These are phyloP conservation scores for Abscondita cerata DNA, from an alignment of 2,888 invertebrate genomes.

Conservation along the genomic window DNA sequence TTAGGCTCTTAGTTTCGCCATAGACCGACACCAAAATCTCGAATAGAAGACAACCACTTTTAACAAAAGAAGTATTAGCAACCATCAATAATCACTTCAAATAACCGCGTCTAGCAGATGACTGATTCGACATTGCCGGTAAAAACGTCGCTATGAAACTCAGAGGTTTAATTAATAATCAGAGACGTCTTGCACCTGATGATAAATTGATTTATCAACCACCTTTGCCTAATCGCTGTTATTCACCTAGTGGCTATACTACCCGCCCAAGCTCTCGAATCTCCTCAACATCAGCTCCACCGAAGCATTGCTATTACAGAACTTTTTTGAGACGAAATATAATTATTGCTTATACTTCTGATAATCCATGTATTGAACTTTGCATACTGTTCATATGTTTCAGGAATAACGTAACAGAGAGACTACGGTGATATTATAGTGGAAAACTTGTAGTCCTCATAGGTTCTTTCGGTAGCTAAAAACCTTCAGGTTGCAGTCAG, in stretches of 20 bases:
- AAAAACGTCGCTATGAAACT: background rate
- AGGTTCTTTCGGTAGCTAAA: constrained; percentile 1
- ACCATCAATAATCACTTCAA: background rate
- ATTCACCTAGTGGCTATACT: background rate
- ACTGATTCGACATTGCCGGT: background rate
- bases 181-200: background rate
- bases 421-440: background rate
- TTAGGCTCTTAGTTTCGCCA: background rate
- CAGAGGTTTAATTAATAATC: background rate
- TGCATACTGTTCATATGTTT: background rate
- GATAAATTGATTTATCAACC: background rate
- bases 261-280: background rate
- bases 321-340: background rate
- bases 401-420: background rate
- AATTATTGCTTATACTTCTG: no score
- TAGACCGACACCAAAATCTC: background rate
- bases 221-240: background rate
- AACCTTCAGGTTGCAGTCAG: background rate
- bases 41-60: background rate
- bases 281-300: background rate
- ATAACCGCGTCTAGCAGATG: background rate
- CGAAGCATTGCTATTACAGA: background rate
- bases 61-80: background rate
- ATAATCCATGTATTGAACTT: background rate
- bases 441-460: background rate